phyloP scores from a whole-genome alignment of 2,797 vertebrate species.

The Gymnopithys bicolor region DNA sequence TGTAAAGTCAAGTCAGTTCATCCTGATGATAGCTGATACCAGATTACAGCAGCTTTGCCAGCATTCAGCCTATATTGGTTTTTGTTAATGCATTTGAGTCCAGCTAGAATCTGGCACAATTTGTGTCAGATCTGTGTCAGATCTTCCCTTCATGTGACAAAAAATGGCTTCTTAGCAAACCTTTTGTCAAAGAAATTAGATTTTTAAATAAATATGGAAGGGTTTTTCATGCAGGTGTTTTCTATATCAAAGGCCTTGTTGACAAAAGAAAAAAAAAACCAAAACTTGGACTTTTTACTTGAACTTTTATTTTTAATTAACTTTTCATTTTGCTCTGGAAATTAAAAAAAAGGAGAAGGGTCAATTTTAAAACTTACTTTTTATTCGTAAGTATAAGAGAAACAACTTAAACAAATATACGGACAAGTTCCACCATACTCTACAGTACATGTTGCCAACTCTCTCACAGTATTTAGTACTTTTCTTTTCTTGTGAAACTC shows the following conservation, averaged over 20 bases:
- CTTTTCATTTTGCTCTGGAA: not conserved
- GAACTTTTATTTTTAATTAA: not conserved
- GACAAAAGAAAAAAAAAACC: not conserved
- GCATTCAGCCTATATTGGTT: not conserved
- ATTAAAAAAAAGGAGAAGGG: not conserved
- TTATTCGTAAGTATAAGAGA: not conserved
- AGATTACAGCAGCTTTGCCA: not conserved
- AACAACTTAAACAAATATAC: not conserved
- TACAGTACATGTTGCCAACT: not conserved
- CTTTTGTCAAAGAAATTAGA: not conserved
- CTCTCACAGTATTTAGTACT: not conserved
- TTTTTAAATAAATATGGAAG: not conserved
- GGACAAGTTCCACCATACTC: accelerated
- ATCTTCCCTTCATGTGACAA: not conserved
- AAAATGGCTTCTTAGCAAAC: not conserved
- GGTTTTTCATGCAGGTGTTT: not conserved
- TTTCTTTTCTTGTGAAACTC: not conserved
- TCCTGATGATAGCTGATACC: not conserved
- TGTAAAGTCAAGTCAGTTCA: not conserved
- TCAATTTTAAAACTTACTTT: not conserved
- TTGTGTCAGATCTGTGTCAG: not conserved
- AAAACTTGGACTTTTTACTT: not conserved
- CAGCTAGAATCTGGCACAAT: not conserved
- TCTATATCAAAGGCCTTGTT: not conserved
- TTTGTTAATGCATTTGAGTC: not conserved